Evolutionary conservation across 2,888 invertebrate species (phyloP), one percentile per base, ranked within the genome.

Genomic region (Pyrgus malvae): DNA sequence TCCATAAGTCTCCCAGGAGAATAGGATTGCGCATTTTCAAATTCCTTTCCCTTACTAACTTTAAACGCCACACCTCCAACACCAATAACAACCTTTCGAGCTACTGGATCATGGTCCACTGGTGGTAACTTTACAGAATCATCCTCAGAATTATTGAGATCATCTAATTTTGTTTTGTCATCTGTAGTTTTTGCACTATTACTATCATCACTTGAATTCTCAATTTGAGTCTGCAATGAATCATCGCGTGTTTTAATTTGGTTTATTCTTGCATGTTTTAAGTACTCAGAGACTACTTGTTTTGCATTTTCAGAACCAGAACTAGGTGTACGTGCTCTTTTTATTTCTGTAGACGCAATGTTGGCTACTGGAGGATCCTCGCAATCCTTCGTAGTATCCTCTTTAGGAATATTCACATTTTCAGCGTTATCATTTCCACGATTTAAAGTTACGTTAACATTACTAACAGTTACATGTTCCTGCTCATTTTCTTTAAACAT

Each of bases 211-310:
- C 65, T 74, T 35, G 69, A 65, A 56, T 74, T 74, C 58, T 89
- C 90, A 42, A 63, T 65, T 61, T 77, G 77, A 63, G 69, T 81
- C 61, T 75, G 71, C 48, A 66, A 60, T 56, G 66, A 69, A 46
- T 89, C 89, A 61, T 85, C 87, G 2, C 79, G 82, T 16, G 80
- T 76, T 64, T 85, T 85, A 50, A 84, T 80, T 51, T 68, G 76
- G 65, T 90, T 90, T 60, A 86, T 83, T 68, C 86, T 82, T 4
- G 93, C 92, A 65, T 93, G 89, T 78, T 93, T 94, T 59, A 94
- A 80, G 77, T 92, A 93, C 70, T 92, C 93, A 0, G 92, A 92
- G 3, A 93, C 93, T 0, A 93, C 93, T 72, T 91, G 92, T 76
- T 93, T 93, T 3, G 93, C 93, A 67, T 86, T 88, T 73, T 87